Percentiles rank a stretch among this genome's conserved stretches.
Conservation (phyloP, 2,888 invertebrate genomes). For the Stenichneumon culpator region DNA sequence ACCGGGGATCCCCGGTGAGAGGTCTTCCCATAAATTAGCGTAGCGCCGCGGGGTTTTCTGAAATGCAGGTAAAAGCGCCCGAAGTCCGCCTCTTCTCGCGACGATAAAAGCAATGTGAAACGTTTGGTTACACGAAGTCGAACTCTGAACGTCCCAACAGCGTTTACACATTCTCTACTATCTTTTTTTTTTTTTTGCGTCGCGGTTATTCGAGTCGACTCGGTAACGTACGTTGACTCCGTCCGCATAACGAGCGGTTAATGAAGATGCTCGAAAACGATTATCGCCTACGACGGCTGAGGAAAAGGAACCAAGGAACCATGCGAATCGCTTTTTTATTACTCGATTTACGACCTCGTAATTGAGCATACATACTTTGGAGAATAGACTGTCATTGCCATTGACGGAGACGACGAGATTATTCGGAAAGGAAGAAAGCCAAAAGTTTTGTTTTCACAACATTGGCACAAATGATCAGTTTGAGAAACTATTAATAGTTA, state of each 20-base stretch:
- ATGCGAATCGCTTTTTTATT: constrained; percentile 56
- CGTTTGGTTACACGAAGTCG: constrained; percentile 19
- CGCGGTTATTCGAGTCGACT: not conserved
- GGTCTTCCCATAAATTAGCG: constrained; percentile 77
- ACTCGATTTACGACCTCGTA: constrained; percentile 55
- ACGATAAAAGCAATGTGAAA: constrained; percentile 51
- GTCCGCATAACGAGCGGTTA: constrained; percentile 52
- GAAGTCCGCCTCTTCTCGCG: constrained; percentile 25
- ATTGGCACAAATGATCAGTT: not conserved
- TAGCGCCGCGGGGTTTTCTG: constrained; percentile 69
- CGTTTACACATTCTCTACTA: not conserved
- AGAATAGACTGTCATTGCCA: not conserved
- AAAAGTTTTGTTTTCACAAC: not conserved
- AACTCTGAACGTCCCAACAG: constrained; percentile 11
- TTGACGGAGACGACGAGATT: not conserved
- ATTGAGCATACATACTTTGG: constrained; percentile 54
- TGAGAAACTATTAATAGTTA: not conserved
- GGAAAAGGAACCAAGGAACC: constrained; percentile 18
- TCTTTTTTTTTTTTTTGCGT: constrained; percentile 6
- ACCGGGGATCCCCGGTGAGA: constrained; percentile 61
- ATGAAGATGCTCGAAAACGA: constrained; percentile 59
- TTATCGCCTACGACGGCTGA: constrained; percentile 43
- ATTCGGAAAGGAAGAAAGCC: not conserved
- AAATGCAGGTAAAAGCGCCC: constrained; percentile 56
- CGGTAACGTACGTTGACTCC: constrained; percentile 23